These are phyloP conservation scores for Apostichopus leukothele DNA, from an alignment of 53 echinoderm and acorn worm species.

Conservation along the genomic window DNA sequence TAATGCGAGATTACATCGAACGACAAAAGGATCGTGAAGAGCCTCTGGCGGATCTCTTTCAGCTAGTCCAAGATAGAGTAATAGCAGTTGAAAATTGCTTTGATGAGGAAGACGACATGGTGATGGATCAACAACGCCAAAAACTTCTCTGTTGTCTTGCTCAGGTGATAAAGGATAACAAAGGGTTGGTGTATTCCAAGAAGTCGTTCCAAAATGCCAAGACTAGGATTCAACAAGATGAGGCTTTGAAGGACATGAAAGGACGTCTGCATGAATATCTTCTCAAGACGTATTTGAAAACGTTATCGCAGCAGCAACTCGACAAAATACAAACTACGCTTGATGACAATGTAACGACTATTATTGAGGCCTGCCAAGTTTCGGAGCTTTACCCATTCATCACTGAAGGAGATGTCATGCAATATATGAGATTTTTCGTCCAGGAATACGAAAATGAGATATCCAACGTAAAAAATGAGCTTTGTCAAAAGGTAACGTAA, in stretches of 20 bases:
- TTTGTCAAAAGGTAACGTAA: background rate
- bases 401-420: background rate
- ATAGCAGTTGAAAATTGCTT: constrained; percentile 16
- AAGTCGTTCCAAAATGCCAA: background rate
- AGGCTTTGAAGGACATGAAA: background rate
- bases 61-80: background rate
- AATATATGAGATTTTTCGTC: background rate
- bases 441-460: background rate
- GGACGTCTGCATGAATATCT: background rate
- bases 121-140: background rate
- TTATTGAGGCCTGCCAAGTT: background rate
- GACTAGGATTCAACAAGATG: background rate
- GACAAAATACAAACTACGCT: background rate
- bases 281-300: no score
- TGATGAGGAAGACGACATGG: background rate
- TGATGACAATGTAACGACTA: background rate
- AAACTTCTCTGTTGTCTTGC: background rate
- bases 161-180: background rate
- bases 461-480: background rate
- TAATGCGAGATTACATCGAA: background rate
- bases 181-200: background rate
- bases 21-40: background rate
- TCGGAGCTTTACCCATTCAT: background rate
- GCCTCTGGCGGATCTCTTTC: background rate
- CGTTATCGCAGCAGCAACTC: no score